Conservation (phyloP, 2,888 invertebrate genomes). For the Lampropteryx suffumata region DNA sequence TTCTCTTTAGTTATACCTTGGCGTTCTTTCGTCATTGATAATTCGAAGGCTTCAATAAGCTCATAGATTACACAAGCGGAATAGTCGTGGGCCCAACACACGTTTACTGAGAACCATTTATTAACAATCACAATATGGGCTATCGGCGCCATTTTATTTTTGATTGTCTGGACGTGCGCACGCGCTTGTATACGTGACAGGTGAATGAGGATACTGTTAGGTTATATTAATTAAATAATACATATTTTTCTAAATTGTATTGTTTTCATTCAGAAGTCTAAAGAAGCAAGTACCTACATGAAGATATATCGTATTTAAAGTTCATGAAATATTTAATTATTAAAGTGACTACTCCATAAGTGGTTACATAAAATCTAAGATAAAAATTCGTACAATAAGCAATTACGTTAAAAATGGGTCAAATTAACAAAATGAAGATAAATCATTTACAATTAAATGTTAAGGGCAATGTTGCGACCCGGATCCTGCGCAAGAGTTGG, state of each 20-base stretch:
- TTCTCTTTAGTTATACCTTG: too few relatives aligned
- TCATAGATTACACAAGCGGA: slow-evolving; percentile 20
- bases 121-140: slow-evolving; percentile 30
- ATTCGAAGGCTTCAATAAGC: slow-evolving; percentile 19
- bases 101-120: slow-evolving; percentile 29
- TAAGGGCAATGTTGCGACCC: slow-evolving; percentile 3
- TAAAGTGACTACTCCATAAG: too few relatives aligned
- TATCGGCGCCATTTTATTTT: slow-evolving; percentile 41
- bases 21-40: slow-evolving; percentile 18
- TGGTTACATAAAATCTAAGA: too few relatives aligned
- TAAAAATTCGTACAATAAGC: too few relatives aligned
- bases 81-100: slow-evolving; percentile 35
- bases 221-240: too few relatives aligned
- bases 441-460: background rate
- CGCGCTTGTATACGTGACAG: slow-evolving; percentile 34
- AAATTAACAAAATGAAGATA: background rate
- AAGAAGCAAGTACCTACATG: too few relatives aligned
- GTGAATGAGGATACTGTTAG: slow-evolving; percentile 15
- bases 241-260: too few relatives aligned
- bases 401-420: background rate
- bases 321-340: too few relatives aligned
- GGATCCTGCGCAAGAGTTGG: slow-evolving; percentile 18
- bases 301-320: too few relatives aligned
- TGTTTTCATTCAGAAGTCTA: too few relatives aligned
- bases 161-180: slow-evolving; percentile 40